Evolutionary conservation across 2,888 invertebrate genomes (phyloP).

Genomic region (Anticlea derivata): DNA sequence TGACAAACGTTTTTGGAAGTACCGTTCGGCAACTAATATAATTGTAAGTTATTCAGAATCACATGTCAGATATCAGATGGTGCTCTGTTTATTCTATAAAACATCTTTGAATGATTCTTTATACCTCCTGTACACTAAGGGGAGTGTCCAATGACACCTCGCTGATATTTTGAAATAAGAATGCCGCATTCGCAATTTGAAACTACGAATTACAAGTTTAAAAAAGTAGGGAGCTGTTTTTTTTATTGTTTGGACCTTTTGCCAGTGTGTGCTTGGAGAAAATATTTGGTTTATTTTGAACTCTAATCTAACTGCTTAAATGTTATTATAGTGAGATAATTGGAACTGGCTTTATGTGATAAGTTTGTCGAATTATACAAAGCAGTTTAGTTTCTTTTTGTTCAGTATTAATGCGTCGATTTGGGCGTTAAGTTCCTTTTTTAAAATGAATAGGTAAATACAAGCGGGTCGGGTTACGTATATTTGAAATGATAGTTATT

Average conservation of each 20-base stretch:
- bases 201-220: conserved; percentile 82
- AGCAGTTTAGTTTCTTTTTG: conserved; percentile 82
- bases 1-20: no score
- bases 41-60: no score
- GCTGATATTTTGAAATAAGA: conserved; percentile 82
- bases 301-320: conserved; percentile 35
- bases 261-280: conserved; percentile 15
- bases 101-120: conserved; percentile 44
- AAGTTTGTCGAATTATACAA: conserved; percentile 68
- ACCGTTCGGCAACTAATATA: no score
- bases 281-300: conserved; percentile 29
- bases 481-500: conserved; percentile 61
- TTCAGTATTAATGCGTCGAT: conserved; percentile 77
- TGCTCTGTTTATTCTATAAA: no score
- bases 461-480: conserved; percentile 73
- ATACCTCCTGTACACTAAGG: conserved; percentile 50
- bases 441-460: conserved; percentile 83
- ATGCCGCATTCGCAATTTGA: conserved; percentile 81
- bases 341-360: conserved; percentile 10
- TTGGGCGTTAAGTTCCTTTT: conserved; percentile 83
- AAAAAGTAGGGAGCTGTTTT: conserved; percentile 75
- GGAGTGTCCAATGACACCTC: conserved; percentile 83
- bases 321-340: not conserved
- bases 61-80: no score
- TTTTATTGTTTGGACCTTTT: conserved; percentile 51